Evolutionary conservation across 2,797 vertebrate genomes (phyloP).

Genomic region (Pipistrellus pygmaeus): DNA sequence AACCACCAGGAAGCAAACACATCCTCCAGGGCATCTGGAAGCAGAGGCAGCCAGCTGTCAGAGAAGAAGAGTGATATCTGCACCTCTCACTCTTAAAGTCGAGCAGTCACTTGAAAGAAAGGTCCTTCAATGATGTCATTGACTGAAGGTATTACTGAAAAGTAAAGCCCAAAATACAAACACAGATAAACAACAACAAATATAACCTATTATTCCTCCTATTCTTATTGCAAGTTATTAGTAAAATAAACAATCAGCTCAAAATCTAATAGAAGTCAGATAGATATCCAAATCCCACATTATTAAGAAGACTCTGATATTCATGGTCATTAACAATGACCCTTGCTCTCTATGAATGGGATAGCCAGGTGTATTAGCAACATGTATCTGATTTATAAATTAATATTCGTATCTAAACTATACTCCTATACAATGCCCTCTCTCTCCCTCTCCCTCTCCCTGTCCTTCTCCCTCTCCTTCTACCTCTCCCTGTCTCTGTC

Average conservation of each 20-base stretch:
- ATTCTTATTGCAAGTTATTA: background rate
- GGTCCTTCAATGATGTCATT: background rate
- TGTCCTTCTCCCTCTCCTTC: no score
- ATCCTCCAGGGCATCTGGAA: background rate
- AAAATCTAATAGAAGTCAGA: background rate
- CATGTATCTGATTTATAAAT: background rate
- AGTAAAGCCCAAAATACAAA: background rate
- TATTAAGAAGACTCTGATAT: background rate
- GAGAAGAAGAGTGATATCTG: background rate
- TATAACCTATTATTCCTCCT: background rate
- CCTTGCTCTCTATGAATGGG: background rate
- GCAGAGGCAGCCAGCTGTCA: background rate
- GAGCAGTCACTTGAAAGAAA: background rate
- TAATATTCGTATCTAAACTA: background rate
- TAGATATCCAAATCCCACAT: background rate
- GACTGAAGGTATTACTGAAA: background rate
- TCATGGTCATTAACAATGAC: background rate
- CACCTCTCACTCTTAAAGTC: background rate
- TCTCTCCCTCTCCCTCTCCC: no score
- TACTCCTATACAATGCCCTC: background rate
- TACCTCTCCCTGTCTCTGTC: no score
- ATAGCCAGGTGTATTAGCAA: background rate
- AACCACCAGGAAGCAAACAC: background rate
- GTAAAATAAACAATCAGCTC: conserved; percentile 10
- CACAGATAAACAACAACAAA: background rate